These are phyloP conservation scores for Hanleya hanleyi DNA, from an alignment of 2,888 invertebrate genomes.

Conservation along the genomic window DNA sequence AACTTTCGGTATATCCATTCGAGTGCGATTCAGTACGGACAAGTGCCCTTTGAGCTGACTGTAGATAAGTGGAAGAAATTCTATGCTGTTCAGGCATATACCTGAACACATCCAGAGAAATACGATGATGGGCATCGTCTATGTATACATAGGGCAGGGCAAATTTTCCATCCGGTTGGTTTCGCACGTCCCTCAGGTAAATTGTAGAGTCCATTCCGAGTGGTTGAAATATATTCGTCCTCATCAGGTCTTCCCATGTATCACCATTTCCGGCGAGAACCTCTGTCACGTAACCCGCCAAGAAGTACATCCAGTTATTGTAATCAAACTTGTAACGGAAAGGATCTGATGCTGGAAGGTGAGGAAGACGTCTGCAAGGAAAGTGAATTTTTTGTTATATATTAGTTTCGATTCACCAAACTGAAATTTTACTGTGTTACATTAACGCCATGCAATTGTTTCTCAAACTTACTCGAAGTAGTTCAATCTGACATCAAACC, in stretches of 20 bases:
- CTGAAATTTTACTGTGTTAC: no score
- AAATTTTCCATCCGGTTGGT: background rate
- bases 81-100: background rate
- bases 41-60: no score
- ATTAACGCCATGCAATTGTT: no score
- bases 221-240: background rate
- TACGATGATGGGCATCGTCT: background rate
- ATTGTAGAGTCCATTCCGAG: background rate
- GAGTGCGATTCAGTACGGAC: no score
- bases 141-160: background rate
- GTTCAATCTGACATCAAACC: no score
- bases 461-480: no score
- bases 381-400: no score
- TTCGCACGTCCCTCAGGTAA: background rate
- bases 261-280: background rate
- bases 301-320: slow-evolving; percentile 7
- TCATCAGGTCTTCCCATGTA: background rate
- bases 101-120: background rate
- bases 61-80: no score
- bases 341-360: background rate
- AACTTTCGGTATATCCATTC: no score
- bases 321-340: background rate
- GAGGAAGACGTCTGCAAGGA: background rate
- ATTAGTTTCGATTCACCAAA: no score
- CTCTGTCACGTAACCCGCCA: background rate